Evolutionary conservation across 2,888 invertebrate species (phyloP).

Genomic region (Trichogramma dendrolimi): DNA sequence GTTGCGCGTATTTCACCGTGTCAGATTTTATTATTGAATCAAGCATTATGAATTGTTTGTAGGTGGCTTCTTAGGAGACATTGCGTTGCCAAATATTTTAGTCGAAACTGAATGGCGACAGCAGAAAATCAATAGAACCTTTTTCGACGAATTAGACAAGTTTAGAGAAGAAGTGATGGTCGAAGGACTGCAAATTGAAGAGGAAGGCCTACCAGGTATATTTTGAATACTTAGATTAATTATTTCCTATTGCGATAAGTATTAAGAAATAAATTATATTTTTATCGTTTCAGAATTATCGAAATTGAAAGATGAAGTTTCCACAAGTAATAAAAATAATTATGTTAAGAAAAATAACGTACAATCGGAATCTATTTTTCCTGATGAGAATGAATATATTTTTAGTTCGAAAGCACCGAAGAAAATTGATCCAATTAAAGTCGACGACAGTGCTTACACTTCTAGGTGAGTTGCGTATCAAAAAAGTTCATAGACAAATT

Average conservation of each 20-base stretch:
- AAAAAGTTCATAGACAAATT: background rate
- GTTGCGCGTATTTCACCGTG: background rate
- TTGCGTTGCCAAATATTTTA: conserved; percentile 67
- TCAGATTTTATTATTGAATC: background rate
- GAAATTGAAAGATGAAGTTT: conserved; percentile 43
- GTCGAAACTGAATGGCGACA: conserved; percentile 55
- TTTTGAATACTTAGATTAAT: conserved; percentile 6
- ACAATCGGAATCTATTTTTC: conserved; percentile 34
- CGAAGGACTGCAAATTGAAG: conserved; percentile 79
- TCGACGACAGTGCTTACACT: conserved; percentile 40
- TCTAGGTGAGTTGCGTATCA: conserved; percentile 37
- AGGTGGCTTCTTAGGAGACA: conserved; percentile 81
- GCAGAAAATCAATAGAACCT: conserved; percentile 62
- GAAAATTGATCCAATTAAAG: conserved; percentile 35
- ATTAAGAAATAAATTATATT: background rate
- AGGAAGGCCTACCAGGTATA: conserved; percentile 72
- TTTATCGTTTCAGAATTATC: conserved; percentile 42
- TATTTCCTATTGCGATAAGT: background rate
- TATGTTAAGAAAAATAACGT: conserved; percentile 18
- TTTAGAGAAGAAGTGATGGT: conserved; percentile 76
- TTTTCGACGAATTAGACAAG: conserved; percentile 75
- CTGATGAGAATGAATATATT: conserved; percentile 43
- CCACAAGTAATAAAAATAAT: conserved; percentile 28
- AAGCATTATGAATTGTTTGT: conserved; percentile 47
- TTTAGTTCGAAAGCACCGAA: conserved; percentile 31